Evolutionary conservation across 1,140 invertebrate genomes (phyloP).

Genomic region (Hesperophylax magnus): DNA sequence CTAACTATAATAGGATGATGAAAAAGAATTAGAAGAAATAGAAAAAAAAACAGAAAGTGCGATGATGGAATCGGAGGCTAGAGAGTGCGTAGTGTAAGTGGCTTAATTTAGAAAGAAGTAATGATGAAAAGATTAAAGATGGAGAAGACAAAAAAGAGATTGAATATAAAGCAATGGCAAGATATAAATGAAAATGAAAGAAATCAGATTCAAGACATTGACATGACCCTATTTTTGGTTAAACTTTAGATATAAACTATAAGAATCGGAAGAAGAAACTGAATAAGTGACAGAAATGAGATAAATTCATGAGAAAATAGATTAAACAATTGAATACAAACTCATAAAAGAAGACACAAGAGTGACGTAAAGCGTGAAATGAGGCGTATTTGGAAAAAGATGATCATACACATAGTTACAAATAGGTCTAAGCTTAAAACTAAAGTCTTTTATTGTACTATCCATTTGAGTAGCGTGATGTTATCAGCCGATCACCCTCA

Average conservation of each 20-base stretch:
- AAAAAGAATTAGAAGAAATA: neutral
- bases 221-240: neutral
- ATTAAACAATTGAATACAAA: neutral
- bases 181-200: slow-evolving; percentile 6
- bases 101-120: neutral
- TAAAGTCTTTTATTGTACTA: slow-evolving; percentile 52
- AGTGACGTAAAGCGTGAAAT: neutral
- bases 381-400: neutral
- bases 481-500: slow-evolving; percentile 48
- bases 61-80: too few species aligned
- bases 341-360: neutral
- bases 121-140: neutral
- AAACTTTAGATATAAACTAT: neutral
- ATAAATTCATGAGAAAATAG: neutral
- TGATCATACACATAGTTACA: neutral
- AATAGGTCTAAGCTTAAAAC: slow-evolving; percentile 35
- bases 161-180: slow-evolving; percentile 23
- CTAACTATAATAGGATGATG: neutral
- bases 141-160: neutral
- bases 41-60: neutral
- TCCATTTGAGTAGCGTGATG: slow-evolving; percentile 30
- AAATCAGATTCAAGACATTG: neutral
- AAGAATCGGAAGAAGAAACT: neutral
- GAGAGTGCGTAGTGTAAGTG: too few species aligned
- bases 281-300: neutral